These are phyloP conservation scores for Albula goreensis DNA, from an alignment of 2,113 vertebrate species.

Conservation along the genomic window DNA sequence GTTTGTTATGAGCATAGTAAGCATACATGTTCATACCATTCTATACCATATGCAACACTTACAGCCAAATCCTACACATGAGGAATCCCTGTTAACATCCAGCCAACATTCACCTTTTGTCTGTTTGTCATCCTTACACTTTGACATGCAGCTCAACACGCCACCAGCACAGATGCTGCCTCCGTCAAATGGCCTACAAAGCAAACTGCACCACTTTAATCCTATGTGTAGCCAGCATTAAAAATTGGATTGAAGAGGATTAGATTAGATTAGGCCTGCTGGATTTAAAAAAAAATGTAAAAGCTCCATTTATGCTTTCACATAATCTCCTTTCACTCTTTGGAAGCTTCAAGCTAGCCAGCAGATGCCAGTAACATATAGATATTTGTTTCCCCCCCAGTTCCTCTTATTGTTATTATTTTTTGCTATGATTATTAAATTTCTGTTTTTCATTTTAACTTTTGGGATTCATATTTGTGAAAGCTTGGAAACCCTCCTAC, in stretches of 20 bases:
- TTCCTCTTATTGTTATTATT: slow-evolving; percentile 37
- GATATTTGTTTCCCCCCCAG: slow-evolving; percentile 27
- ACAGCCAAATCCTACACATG: slow-evolving; percentile 10
- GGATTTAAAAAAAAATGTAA: slow-evolving; percentile 91
- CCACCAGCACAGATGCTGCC: slow-evolving; percentile 80
- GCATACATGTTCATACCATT: neutral
- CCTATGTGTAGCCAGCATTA: slow-evolving; percentile 94
- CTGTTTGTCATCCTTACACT: neutral
- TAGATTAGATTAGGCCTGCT: slow-evolving; percentile 95
- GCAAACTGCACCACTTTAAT: slow-evolving; percentile 83
- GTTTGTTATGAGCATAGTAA: neutral
- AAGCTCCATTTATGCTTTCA: slow-evolving; percentile 90
- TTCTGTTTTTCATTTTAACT: slow-evolving; percentile 65
- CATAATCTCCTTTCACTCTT: slow-evolving; percentile 90
- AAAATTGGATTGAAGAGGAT: slow-evolving; percentile 98
- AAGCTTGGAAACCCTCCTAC: slow-evolving; percentile 71
- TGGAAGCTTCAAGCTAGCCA: slow-evolving; percentile 75
- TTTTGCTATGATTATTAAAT: slow-evolving; percentile 69
- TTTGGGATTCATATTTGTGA: slow-evolving; percentile 67
- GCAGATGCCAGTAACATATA: slow-evolving; percentile 70
- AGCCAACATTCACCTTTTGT: slow-evolving; percentile 32
- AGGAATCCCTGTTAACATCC: slow-evolving; percentile 22
- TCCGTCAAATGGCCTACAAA: slow-evolving; percentile 83
- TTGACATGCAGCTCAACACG: slow-evolving; percentile 42
- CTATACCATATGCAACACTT: neutral